Percentiles rank a stretch among this genome's conserved stretches.
Evolutionary conservation across 2,797 vertebrate genomes (phyloP).

Genomic region (Falco concolor): DNA sequence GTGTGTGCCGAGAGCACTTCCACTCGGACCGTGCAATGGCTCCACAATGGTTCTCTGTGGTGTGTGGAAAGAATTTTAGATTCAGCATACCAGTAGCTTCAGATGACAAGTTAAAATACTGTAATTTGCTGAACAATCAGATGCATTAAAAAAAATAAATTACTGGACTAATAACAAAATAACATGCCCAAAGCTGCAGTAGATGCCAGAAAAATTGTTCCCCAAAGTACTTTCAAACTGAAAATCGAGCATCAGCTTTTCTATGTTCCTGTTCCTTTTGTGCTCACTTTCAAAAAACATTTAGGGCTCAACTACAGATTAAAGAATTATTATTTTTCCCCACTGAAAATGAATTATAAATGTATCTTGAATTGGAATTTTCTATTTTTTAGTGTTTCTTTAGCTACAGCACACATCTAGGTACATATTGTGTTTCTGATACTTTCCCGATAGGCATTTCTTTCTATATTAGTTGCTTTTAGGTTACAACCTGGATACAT

Average conservation of each 20-base stretch:
- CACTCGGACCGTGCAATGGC: fast-evolving
- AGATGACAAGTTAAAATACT: neutral
- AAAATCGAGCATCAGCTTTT: neutral
- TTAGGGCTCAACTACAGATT: neutral
- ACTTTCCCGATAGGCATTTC: neutral
- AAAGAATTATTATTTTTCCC: neutral
- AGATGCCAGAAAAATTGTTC: neutral
- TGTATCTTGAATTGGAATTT: neutral
- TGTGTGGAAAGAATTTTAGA: neutral
- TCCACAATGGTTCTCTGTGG: fast-evolving
- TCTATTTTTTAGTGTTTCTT: neutral
- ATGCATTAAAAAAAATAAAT: neutral
- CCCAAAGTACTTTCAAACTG: neutral
- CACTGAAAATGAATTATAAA: neutral
- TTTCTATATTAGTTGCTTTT: neutral
- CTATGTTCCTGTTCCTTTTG: neutral
- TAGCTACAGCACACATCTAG: neutral
- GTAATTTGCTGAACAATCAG: neutral
- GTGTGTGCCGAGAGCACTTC: neutral
- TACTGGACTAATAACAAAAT: neutral
- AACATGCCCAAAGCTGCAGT: neutral
- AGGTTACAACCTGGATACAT: fast-evolving
- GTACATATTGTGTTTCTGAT: neutral
- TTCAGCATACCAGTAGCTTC: fast-evolving
- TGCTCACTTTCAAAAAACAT: neutral